Evolutionary conservation across 1,140 invertebrate genomes (phyloP).

Genomic region (Scaptomyza graminum): DNA sequence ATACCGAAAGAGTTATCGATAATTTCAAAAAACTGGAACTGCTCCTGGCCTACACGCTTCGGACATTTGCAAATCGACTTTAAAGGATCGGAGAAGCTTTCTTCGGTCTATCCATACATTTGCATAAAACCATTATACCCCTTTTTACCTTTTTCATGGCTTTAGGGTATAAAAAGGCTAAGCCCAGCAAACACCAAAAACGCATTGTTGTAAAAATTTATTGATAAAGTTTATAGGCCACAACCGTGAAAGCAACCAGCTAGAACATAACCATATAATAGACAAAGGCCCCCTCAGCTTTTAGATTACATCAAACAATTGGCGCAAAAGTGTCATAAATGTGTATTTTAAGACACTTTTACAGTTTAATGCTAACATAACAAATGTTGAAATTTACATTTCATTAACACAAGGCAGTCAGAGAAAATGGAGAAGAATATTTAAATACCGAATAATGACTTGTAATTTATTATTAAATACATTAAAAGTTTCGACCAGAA

Average conservation of each 20-base stretch:
- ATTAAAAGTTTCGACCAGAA: too few species aligned
- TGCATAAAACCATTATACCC: too few species aligned
- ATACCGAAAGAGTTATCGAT: too few species aligned
- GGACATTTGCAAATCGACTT: too few species aligned
- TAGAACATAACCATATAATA: conserved; percentile 48
- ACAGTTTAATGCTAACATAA: conserved; percentile 45
- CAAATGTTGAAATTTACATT: conserved; percentile 56
- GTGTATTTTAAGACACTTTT: conserved; percentile 27
- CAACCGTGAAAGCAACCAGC: conserved; percentile 49
- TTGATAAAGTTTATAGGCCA: conserved; percentile 70
- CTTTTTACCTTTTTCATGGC: too few species aligned
- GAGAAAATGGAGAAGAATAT: neutral
- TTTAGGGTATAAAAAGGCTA: conserved; percentile 2
- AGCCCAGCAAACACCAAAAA: conserved; percentile 14
- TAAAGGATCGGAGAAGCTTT: too few species aligned
- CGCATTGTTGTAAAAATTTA: conserved; percentile 76
- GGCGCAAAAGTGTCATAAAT: conserved; percentile 42
- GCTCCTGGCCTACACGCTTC: too few species aligned
- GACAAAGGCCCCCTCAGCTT: conserved; percentile 5
- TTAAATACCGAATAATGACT: conserved; percentile 1
- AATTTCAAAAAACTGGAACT: too few species aligned
- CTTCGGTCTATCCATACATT: too few species aligned
- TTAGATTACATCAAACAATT: conserved; percentile 35
- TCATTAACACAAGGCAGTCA: conserved; percentile 12
- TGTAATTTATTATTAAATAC: neutral